Evolutionary conservation across 92 coral and sea anemone species (phyloP).

Genomic region (Scolanthus callimorphus): DNA sequence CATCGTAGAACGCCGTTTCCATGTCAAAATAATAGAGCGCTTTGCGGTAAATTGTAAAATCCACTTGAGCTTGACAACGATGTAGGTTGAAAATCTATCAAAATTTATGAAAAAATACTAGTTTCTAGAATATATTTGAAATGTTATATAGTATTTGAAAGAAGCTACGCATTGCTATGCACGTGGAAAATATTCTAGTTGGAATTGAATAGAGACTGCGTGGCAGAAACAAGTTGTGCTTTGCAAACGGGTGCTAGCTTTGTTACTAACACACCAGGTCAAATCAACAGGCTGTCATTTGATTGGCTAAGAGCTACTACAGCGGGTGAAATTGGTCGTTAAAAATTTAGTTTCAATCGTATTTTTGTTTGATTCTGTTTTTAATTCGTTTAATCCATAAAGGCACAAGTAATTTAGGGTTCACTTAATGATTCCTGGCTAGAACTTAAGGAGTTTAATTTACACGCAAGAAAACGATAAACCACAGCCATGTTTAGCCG

Average conservation of each 20-base stretch:
- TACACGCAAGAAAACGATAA: no score
- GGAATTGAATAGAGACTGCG: conserved; percentile 33
- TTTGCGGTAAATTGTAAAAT: no score
- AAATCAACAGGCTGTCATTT: background rate
- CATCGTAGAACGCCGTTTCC: conserved; percentile 35
- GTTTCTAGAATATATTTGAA: no score
- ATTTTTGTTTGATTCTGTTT: conserved; percentile 1
- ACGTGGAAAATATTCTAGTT: conserved; percentile 33
- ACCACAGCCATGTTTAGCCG: no score
- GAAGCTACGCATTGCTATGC: conserved; percentile 12
- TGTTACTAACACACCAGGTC: conserved; percentile 8
- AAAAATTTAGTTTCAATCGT: conserved; percentile 1
- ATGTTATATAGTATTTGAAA: background rate
- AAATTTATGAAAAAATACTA: no score
- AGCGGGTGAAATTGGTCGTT: conserved; percentile 4
- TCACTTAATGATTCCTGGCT: no score
- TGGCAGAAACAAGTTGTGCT: conserved; percentile 24
- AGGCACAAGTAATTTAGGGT: no score
- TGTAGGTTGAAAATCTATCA: no score
- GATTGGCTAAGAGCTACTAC: background rate
- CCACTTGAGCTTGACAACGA: no score
- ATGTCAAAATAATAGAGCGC: conserved; percentile 3
- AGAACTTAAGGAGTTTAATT: no score
- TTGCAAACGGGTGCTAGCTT: conserved; percentile 7
- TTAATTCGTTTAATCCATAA: background rate